Evolutionary conservation across 2,797 vertebrate species (phyloP).

Genomic region (Phrynocephalus guinanensis): DNA sequence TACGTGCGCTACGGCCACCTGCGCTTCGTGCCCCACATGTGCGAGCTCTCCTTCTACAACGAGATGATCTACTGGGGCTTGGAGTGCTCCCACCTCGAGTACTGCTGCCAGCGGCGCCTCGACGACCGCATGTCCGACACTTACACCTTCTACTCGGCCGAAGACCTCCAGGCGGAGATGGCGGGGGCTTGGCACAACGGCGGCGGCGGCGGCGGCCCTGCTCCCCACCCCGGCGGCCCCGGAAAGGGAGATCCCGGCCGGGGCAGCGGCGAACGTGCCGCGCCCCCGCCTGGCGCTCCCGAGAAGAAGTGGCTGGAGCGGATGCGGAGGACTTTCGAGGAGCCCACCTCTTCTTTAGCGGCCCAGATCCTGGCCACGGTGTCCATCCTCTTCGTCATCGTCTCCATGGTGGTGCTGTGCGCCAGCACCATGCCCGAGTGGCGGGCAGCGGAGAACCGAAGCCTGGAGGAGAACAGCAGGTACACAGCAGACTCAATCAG

Average conservation of each 20-base stretch:
- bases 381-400: slow-evolving; percentile 94
- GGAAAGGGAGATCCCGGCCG: slow-evolving; percentile 84
- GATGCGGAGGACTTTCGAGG: slow-evolving; percentile 94
- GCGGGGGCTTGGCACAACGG: slow-evolving; percentile 38
- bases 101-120: slow-evolving; percentile 95
- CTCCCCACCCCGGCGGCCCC: slow-evolving; percentile 46
- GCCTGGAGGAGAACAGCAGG: slow-evolving; percentile 95
- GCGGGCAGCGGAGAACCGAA: slow-evolving; percentile 92
- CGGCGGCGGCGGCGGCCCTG: neutral
- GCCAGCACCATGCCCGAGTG: slow-evolving; percentile 97
- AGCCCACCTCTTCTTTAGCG: slow-evolving; percentile 92
- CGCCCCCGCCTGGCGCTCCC: slow-evolving; percentile 64
- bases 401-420: slow-evolving; percentile 97
- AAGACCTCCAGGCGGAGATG: slow-evolving; percentile 73
- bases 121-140: slow-evolving; percentile 97
- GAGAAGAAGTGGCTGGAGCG: slow-evolving; percentile 89
- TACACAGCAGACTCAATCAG: slow-evolving; percentile 88
- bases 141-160: slow-evolving; percentile 87
- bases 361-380: slow-evolving; percentile 94
- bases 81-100: slow-evolving; percentile 94
- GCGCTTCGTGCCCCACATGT: slow-evolving; percentile 95
- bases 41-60: slow-evolving; percentile 97
- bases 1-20: slow-evolving; percentile 97
- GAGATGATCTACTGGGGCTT: slow-evolving; percentile 99
- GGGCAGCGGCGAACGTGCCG: slow-evolving; percentile 63